A percentile compares a stretch with the other conserved stretches of the same genome.
Conservation (phyloP, 1,140 invertebrate species). For the Drosophila santomea region DNA sequence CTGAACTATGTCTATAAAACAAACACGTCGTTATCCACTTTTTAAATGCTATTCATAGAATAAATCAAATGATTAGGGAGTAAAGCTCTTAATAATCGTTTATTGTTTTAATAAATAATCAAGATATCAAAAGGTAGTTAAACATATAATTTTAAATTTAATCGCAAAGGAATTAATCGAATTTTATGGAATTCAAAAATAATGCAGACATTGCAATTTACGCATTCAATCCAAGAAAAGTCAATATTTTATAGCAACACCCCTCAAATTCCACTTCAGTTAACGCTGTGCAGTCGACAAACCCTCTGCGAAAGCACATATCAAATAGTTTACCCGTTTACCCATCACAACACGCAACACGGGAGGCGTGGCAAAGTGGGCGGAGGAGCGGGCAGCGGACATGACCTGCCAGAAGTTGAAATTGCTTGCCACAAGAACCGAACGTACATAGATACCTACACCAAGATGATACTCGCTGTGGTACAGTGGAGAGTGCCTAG, state of each 20-base stretch:
- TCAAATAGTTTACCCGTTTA: constrained; percentile 30
- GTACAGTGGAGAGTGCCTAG: background rate
- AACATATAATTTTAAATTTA: background rate
- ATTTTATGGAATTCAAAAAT: background rate
- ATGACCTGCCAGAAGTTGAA: constrained; percentile 65
- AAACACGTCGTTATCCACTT: too few species aligned
- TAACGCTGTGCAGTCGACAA: constrained; percentile 25
- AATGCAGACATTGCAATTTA: background rate
- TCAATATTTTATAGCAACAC: background rate
- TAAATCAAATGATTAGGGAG: background rate
- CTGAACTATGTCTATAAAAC: too few species aligned
- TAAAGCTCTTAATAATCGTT: too few species aligned
- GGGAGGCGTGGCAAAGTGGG: constrained; percentile 20
- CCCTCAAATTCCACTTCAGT: constrained; percentile 24
- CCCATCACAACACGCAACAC: constrained; percentile 35
- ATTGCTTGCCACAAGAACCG: constrained; percentile 47
- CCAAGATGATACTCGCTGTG: background rate
- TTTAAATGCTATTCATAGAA: background rate
- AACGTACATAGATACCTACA: constrained; percentile 6
- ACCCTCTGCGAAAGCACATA: constrained; percentile 25
- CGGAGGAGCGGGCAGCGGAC: constrained; percentile 32
- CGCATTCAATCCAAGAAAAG: background rate
- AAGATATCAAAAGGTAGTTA: background rate
- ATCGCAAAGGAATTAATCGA: background rate
- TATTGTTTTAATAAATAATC: too few species aligned